Evolutionary conservation across 2,888 invertebrate species (phyloP).

Genomic region (Andrena hattorfiana): DNA sequence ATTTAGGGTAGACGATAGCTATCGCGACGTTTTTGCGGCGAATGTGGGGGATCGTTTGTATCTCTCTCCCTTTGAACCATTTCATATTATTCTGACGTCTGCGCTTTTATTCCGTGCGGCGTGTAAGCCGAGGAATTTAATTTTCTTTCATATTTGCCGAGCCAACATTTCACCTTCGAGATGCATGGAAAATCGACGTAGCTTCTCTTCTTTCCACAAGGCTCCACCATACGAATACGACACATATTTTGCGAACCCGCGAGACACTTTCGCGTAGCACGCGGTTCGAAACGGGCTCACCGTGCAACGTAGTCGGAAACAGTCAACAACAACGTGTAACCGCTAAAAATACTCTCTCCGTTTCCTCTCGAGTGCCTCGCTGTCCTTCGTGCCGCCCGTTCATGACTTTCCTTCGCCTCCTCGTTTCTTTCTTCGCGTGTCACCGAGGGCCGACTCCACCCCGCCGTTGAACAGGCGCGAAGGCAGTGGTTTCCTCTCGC

Average conservation of each 20-base stretch:
- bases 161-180: too few species aligned
- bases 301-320: slow-evolving; percentile 79
- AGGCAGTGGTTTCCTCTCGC: slow-evolving; percentile 9
- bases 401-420: slow-evolving; percentile 67
- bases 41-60: too few species aligned
- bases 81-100: too few species aligned
- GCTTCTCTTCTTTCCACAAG: neutral
- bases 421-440: slow-evolving; percentile 50
- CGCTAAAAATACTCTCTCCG: slow-evolving; percentile 83
- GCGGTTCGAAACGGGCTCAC: slow-evolving; percentile 54
- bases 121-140: too few species aligned
- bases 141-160: too few species aligned
- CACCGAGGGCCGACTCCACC: slow-evolving; percentile 37
- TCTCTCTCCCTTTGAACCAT: too few species aligned
- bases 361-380: slow-evolving; percentile 69
- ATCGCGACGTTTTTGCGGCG: neutral
- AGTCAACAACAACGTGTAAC: slow-evolving; percentile 84
- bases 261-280: slow-evolving; percentile 21
- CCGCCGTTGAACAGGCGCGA: slow-evolving; percentile 30
- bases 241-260: slow-evolving; percentile 2
- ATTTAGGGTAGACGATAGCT: slow-evolving; percentile 1
- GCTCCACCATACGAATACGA: neutral
- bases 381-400: slow-evolving; percentile 63
- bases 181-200: neutral
- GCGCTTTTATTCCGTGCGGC: too few species aligned